phyloP scores from a whole-genome alignment of 2,888 invertebrate species.

The Drosophila atripex region DNA sequence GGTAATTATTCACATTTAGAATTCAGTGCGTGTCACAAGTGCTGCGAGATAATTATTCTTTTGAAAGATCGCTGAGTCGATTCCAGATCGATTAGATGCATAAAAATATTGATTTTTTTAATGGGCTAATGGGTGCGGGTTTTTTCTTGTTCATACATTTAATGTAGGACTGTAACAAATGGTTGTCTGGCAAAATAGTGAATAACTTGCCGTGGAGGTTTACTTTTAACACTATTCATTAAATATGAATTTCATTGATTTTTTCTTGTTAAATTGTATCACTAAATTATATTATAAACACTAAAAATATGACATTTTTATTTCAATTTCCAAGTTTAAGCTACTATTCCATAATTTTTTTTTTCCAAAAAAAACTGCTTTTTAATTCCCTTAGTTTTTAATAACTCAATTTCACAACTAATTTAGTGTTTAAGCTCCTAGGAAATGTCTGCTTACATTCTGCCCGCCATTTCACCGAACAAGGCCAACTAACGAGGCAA shows the following conservation, averaged over 20 bases:
- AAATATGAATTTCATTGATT: no score
- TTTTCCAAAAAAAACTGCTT: no score
- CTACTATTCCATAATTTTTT: no score
- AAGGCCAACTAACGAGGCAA: slow-evolving; percentile 24
- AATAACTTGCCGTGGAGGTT: no score
- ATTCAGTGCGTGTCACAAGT: slow-evolving; percentile 29
- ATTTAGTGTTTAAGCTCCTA: not conserved
- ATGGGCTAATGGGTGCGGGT: not conserved
- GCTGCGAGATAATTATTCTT: slow-evolving; percentile 13
- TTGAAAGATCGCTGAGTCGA: slow-evolving; percentile 19
- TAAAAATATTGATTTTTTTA: slow-evolving; percentile 1
- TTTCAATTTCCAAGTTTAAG: no score
- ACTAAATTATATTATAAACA: no score
- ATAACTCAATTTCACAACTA: slow-evolving; percentile 14
- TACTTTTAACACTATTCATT: no score
- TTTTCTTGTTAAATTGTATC: no score
- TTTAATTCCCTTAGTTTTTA: not conserved
- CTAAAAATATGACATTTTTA: no score
- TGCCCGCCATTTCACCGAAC: slow-evolving; percentile 7
- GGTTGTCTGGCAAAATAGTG: no score
- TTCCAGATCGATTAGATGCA: slow-evolving; percentile 8
- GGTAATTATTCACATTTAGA: slow-evolving; percentile 35
- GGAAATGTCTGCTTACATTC: slow-evolving; percentile 5
- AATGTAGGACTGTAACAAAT: not conserved
- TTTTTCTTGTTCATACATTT: not conserved